phyloP scores from a whole-genome alignment of 2,113 vertebrate species.

The Ceratotherium simum region DNA sequence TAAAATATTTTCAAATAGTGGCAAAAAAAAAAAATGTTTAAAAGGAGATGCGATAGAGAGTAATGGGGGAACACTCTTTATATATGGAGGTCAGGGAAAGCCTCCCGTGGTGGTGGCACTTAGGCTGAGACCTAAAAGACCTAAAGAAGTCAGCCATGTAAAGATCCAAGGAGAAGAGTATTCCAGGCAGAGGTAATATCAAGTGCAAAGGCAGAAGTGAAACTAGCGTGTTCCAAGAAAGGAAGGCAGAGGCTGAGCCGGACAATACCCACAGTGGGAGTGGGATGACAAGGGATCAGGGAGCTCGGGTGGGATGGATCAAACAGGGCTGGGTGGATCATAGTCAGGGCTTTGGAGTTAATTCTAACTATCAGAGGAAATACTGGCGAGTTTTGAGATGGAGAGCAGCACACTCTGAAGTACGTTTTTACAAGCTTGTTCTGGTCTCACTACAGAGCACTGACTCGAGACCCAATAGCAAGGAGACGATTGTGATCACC shows the following conservation, averaged over 20 bases:
- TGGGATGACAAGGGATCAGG: background rate
- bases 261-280: accelerated
- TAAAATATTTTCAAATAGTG: background rate
- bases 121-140: background rate
- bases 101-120: background rate
- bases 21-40: background rate
- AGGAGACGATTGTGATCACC: background rate
- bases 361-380: background rate
- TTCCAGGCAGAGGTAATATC: background rate
- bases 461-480: background rate
- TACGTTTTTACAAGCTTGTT: background rate
- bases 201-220: background rate
- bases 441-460: background rate
- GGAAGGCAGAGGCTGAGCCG: background rate
- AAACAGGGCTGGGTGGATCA: too few species aligned
- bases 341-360: background rate
- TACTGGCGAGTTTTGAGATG: background rate
- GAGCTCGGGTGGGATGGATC: background rate
- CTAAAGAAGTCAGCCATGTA: background rate
- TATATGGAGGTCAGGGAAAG: background rate
- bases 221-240: background rate
- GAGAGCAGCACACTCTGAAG: background rate
- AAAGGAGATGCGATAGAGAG: background rate
- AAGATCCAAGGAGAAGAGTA: background rate
- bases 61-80: background rate